Percentiles rank a stretch among this genome's conserved stretches.
phyloP scores from a whole-genome alignment of 2,797 vertebrate species.

The Sebastes goodei region DNA sequence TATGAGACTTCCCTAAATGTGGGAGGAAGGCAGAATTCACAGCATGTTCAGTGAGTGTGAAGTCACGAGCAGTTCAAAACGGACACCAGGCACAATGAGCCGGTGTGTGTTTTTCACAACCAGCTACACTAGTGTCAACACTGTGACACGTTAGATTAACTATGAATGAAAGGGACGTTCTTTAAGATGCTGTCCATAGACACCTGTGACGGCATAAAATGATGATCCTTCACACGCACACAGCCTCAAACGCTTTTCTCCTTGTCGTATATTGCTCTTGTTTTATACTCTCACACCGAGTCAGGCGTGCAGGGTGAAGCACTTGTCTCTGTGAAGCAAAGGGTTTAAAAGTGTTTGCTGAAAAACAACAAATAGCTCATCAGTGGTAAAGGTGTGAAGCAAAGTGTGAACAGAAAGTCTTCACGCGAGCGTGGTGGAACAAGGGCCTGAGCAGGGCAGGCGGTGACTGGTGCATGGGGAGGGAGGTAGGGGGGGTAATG shows the following conservation, averaged over 20 bases:
- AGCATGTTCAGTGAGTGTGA: slow-evolving; percentile 49
- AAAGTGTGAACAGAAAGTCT: slow-evolving; percentile 70
- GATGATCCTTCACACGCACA: background rate
- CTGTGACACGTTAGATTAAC: slow-evolving; percentile 55
- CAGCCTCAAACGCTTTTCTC: background rate
- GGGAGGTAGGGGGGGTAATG: slow-evolving; percentile 42
- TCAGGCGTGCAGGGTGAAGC: background rate
- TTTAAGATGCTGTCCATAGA: background rate
- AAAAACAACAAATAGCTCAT: slow-evolving; percentile 58
- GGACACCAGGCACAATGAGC: slow-evolving; percentile 31
- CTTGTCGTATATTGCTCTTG: background rate
- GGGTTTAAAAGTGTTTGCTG: slow-evolving; percentile 24
- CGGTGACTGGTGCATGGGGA: slow-evolving; percentile 53
- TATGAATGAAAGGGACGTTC: background rate
- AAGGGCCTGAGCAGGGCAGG: slow-evolving; percentile 54
- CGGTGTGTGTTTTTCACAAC: slow-evolving; percentile 56
- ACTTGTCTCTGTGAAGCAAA: slow-evolving; percentile 16
- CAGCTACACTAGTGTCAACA: slow-evolving; percentile 57
- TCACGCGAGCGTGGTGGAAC: slow-evolving; percentile 65
- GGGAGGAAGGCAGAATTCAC: slow-evolving; percentile 19
- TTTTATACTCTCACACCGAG: background rate
- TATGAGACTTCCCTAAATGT: slow-evolving; percentile 1
- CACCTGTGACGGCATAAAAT: slow-evolving; percentile 15
- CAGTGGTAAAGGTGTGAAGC: slow-evolving; percentile 63
- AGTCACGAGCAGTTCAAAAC: slow-evolving; percentile 61